Evolutionary conservation across 2,113 vertebrate genomes (phyloP).

Genomic region (Chauna torquata): DNA sequence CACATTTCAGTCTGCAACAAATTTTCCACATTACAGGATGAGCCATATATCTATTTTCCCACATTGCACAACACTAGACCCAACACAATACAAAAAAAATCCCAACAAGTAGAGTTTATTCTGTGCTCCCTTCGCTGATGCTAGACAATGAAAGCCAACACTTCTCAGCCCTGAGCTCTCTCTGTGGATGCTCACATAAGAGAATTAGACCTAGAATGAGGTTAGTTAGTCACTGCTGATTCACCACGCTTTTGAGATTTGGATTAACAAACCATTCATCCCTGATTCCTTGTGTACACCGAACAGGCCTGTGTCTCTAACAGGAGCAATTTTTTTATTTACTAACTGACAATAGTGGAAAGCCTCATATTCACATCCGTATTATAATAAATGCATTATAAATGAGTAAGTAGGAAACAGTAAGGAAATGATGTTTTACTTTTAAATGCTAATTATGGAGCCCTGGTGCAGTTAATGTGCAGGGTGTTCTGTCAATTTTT

Average conservation of each 20-base stretch:
- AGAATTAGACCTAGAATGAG: not conserved
- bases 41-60: slow-evolving; percentile 29
- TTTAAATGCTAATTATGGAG: slow-evolving; percentile 89
- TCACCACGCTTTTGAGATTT: slow-evolving; percentile 28
- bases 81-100: slow-evolving; percentile 27
- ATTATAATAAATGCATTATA: slow-evolving; percentile 88
- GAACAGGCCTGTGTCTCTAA: not conserved
- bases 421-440: slow-evolving; percentile 89
- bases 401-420: slow-evolving; percentile 86
- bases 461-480: slow-evolving; percentile 89
- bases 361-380: slow-evolving; percentile 70
- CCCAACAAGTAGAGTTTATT: not conserved
- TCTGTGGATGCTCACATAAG: not conserved
- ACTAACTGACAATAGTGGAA: slow-evolving; percentile 65
- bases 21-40: slow-evolving; percentile 54
- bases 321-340: slow-evolving; percentile 52
- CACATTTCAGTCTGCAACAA: slow-evolving; percentile 33
- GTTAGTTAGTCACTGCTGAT: slow-evolving; percentile 32
- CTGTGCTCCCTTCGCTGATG: not conserved
- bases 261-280: slow-evolving; percentile 44
- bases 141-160: not conserved
- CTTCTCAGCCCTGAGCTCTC: not conserved
- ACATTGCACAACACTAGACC: slow-evolving; percentile 8
- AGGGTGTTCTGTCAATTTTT: slow-evolving; percentile 94
- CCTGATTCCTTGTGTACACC: not conserved